Base-by-base conservation (phyloP, 2,113 vertebrate species). In the Sphyrna mokarran region DNA sequence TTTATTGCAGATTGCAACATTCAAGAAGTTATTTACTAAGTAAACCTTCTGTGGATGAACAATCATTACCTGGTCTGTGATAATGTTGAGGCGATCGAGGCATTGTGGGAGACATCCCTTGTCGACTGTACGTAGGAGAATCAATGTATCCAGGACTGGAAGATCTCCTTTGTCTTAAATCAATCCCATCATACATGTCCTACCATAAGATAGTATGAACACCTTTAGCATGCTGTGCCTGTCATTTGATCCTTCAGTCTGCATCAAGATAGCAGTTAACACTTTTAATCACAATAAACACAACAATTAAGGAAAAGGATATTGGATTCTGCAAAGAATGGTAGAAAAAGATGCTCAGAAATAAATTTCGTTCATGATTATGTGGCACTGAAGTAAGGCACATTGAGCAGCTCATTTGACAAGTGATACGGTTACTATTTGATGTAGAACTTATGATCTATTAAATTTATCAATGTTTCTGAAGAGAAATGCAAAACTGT, bases 131-230 rank as follows among this genome's bases (percentile, higher is more conserved):
- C 18, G 98, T 98, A 26, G 99, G 99, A 0, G 99, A 99, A 97
- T 99, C 99, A 3, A 99, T 99, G 97, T 98, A 99, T 76, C 99
- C 98, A 0, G 99, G 99, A 97, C 98, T 99, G 97, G 98, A 99
- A 95, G 98, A 98, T 95, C 98, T 97, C 96, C 98, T 98, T 97
- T 99, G 98, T 95, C 98, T 98, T 6, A 97, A 97, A 96, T 99
- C 99, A 96, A 99, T 97, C 96, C 98, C 98, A 97, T 99, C 98
- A 2, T 98, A 99, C 97, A 99, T 98, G 97, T 99, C 99, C 99
- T 99, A 96, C 37, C 94, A 95, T 95, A 96, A 95, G 0, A 4
- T 43, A 94, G 61, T 63, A 96, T 61, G 95, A 48, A 23, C 0
- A 58, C 61, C 26, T 54, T 93, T 66, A 93, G n/a, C 58, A 91